Base-by-base conservation (phyloP, 2,888 invertebrate species). In the Drosophila nr. fundita region DNA sequence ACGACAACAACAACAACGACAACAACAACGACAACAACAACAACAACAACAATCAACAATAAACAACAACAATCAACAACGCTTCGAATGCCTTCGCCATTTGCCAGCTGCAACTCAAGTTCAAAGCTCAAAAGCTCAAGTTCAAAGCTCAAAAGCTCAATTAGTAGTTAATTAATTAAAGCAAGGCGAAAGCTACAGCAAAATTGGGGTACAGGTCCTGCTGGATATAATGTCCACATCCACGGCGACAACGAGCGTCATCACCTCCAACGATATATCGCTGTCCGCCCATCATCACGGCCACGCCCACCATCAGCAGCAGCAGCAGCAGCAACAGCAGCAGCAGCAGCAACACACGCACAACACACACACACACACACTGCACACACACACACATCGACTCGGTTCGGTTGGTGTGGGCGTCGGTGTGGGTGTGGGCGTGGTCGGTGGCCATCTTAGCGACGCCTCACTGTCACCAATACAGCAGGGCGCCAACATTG, bases 171-270 rank as follows among this genome's bases (percentile, higher is more conserved):
- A 59, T 42, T 52, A 55, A 50, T 45, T 49, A 50, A 49, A 18
- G 45, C 15, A 24, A 24, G 24, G 21, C 45, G 45, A 45, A 49
- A 1, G 53, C 53, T 53, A 15, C 2, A 27, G 34, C 45, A 45
- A 45, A 45, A 45, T 27, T 24, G 45, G 45, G 45, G 45, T 45
- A 45, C 45, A 45, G 45, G 45, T 45, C 45, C 45, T 45, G 45
- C 45, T 45, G 40, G 63, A 74, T 80, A 91, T 88, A 82, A 91
- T 91, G 91, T 91, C 91, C 84, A 87, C 92, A 85, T 85, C 87
- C 75, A 85, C 91, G 64, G 90, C 91, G 71, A 90, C 92, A 66
- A 91, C 92, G 60, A 92, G 92, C 80, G 91, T 92, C 72, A 91
- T 91, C 52, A 91, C 91, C 67, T 88, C 92, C 68, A 92, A 91